These are phyloP conservation scores for Iselma pallidipennis DNA, from an alignment of 2,888 invertebrate genomes.

Conservation along the genomic window DNA sequence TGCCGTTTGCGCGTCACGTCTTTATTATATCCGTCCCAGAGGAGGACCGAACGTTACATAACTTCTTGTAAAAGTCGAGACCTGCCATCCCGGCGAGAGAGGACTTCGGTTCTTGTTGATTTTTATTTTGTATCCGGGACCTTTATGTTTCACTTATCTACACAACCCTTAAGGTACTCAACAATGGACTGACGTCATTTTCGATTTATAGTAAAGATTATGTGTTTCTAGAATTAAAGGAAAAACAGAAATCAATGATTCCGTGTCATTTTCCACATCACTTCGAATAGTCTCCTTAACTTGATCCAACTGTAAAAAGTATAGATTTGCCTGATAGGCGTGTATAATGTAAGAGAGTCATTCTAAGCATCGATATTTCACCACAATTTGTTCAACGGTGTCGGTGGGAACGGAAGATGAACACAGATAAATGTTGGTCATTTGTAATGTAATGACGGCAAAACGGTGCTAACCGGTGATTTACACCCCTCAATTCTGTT, in stretches of 20 bases:
- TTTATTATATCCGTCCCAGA: slow-evolving; percentile 58
- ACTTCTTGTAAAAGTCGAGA: slow-evolving; percentile 57
- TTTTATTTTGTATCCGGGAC: slow-evolving; percentile 43
- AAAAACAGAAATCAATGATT: neutral
- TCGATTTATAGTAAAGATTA: too few species aligned
- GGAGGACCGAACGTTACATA: slow-evolving; percentile 57
- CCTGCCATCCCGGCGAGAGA: slow-evolving; percentile 45
- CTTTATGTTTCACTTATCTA: slow-evolving; percentile 25
- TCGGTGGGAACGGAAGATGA: slow-evolving; percentile 44
- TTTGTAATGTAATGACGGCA: slow-evolving; percentile 52
- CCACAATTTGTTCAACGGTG: slow-evolving; percentile 42
- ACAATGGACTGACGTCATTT: neutral
- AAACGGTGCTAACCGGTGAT: slow-evolving; percentile 50
- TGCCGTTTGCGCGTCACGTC: slow-evolving; percentile 57
- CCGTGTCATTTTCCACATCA: too few species aligned
- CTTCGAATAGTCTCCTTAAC: too few species aligned
- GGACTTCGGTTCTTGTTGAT: slow-evolving; percentile 48
- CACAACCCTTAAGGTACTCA: neutral
- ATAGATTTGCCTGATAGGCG: too few species aligned
- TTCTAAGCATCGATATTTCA: slow-evolving; percentile 16
- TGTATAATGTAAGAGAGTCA: neutral
- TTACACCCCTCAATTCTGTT: slow-evolving; percentile 48
- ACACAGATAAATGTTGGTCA: slow-evolving; percentile 50
- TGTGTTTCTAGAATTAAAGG: too few species aligned
- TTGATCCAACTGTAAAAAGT: too few species aligned